These are phyloP conservation scores for Drosophila nigromelanica DNA, from an alignment of 1,140 invertebrate species.

Conservation along the genomic window DNA sequence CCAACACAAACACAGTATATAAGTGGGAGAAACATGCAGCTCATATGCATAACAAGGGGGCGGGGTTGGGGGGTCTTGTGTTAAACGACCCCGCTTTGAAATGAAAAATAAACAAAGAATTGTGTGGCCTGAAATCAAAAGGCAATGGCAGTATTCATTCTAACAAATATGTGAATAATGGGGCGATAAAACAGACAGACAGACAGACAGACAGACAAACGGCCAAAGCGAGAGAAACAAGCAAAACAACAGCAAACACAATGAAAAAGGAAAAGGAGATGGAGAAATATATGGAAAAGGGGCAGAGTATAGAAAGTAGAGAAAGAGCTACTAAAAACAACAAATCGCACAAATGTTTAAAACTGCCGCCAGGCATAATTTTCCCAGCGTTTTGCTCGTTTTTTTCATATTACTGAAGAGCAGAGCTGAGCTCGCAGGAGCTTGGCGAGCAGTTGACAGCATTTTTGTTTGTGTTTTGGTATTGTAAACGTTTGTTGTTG, in stretches of 20 bases:
- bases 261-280: not conserved
- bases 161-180: slow-evolving; percentile 78
- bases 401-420: slow-evolving; percentile 15
- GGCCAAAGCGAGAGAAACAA: slow-evolving; percentile 15
- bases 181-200: slow-evolving; percentile 55
- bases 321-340: slow-evolving; percentile 8
- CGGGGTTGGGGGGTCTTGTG: slow-evolving; percentile 5
- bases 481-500: slow-evolving; percentile 22
- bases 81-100: slow-evolving; percentile 40
- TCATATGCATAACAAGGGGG: slow-evolving; percentile 68
- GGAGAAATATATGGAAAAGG: not conserved
- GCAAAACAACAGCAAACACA: slow-evolving; percentile 34
- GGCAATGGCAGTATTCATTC: slow-evolving; percentile 57
- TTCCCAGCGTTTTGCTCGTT: slow-evolving; percentile 18
- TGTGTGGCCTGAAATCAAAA: slow-evolving; percentile 55
- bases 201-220: slow-evolving; percentile 19
- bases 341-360: slow-evolving; percentile 51
- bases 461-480: slow-evolving; percentile 15
- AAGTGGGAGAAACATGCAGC: slow-evolving; percentile 42
- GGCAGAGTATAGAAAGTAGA: too few relatives aligned
- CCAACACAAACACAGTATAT: not conserved
- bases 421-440: not conserved
- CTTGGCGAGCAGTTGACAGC: slow-evolving; percentile 41
- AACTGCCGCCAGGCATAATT: slow-evolving; percentile 51
- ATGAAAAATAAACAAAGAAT: slow-evolving; percentile 76